Evolutionary conservation across 2,113 vertebrate species (phyloP).

Genomic region (Pavo muticus): DNA sequence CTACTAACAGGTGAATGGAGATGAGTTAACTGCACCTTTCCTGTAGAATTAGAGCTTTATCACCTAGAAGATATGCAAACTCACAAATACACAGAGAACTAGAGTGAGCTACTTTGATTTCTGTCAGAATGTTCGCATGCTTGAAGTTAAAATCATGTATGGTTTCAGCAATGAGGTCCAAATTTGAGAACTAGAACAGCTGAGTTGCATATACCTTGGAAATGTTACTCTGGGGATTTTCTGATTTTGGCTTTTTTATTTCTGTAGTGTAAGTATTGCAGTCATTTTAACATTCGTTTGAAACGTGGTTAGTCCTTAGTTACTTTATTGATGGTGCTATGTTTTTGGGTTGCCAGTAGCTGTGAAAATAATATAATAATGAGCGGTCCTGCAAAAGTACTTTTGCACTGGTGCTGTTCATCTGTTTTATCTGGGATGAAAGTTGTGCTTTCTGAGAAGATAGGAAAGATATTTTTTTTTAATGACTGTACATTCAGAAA

Average conservation of each 20-base stretch:
- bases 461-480: neutral
- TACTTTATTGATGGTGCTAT: neutral
- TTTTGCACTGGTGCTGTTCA: neutral
- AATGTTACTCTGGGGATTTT: neutral
- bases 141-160: neutral
- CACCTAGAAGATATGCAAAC: neutral
- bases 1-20: neutral
- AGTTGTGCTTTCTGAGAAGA: constrained; percentile 34
- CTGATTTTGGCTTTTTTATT: neutral
- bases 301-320: neutral
- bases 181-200: neutral
- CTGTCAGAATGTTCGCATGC: neutral
- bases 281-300: neutral
- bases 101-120: neutral
- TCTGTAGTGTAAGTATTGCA: neutral
- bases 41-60: neutral
- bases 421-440: constrained; percentile 23
- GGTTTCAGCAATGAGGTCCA: neutral
- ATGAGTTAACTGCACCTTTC: neutral
- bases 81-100: neutral
- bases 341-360: constrained; percentile 7
- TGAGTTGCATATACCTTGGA: neutral
- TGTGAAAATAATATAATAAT: neutral
- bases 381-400: constrained; percentile 16
- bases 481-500: neutral